Conservation (phyloP, 2,797 vertebrate species). For the Hyperoplus lanceolatus region DNA sequence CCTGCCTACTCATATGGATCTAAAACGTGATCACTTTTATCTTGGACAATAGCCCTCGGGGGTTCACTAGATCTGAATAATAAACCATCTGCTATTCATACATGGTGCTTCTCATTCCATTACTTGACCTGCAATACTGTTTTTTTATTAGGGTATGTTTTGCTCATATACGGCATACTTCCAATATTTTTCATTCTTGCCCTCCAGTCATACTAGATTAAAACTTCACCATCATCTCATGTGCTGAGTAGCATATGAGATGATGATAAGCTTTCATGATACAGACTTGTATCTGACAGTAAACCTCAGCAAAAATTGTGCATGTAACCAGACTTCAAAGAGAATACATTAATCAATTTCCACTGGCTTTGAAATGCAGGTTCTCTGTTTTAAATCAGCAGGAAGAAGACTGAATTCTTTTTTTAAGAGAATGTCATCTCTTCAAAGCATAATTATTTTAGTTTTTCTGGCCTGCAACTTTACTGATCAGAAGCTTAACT, state of each 20-base stretch:
- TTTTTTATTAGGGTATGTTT: slow-evolving; percentile 38
- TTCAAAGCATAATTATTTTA: not conserved
- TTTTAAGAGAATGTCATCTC: slow-evolving; percentile 10
- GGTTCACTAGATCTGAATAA: not conserved
- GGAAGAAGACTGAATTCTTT: slow-evolving; percentile 30
- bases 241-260: slow-evolving; percentile 38
- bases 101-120: slow-evolving; percentile 4
- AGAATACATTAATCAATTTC: slow-evolving; percentile 79
- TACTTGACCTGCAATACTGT: slow-evolving; percentile 1
- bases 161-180: slow-evolving; percentile 16
- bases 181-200: slow-evolving; percentile 19
- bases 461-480: not conserved
- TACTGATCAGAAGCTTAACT: not conserved
- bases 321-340: slow-evolving; percentile 74
- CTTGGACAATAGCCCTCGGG: slow-evolving; percentile 6
- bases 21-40: slow-evolving; percentile 6
- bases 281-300: slow-evolving; percentile 53
- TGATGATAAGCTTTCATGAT: slow-evolving; percentile 47
- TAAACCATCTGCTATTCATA: slow-evolving; percentile 27
- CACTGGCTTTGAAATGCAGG: slow-evolving; percentile 75
- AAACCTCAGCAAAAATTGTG: slow-evolving; percentile 68
- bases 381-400: slow-evolving; percentile 64
- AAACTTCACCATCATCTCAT: slow-evolving; percentile 1
- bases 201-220: slow-evolving; percentile 22
- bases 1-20: slow-evolving; percentile 7